Conservation (phyloP, 2,888 invertebrate genomes). For the Brachyopa scutellaris region DNA sequence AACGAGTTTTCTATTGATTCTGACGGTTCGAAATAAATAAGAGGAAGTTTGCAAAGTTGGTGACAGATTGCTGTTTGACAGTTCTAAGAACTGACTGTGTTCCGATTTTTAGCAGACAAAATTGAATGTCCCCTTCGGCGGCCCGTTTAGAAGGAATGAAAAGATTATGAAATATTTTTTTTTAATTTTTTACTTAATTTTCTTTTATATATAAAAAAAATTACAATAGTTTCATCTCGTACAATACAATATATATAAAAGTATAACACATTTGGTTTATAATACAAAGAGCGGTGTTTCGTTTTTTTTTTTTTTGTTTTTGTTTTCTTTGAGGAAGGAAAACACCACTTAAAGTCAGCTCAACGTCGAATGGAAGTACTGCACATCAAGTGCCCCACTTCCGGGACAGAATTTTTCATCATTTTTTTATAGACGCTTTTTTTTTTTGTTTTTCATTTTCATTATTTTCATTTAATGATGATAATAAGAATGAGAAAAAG, state of each 20-base stretch:
- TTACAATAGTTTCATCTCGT: constrained; percentile 67
- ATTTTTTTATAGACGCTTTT: constrained; percentile 65
- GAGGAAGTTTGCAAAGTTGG: too few species aligned
- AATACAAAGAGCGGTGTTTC: constrained; percentile 75
- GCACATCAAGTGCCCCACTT: constrained; percentile 62
- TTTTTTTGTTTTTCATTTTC: constrained; percentile 38
- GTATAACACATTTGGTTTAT: constrained; percentile 82
- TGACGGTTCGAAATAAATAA: background rate
- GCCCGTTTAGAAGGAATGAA: background rate
- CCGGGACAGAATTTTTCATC: constrained; percentile 74
- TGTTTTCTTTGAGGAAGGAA: constrained; percentile 66
- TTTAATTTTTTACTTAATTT: constrained; percentile 52
- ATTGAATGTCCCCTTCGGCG: too few species aligned
- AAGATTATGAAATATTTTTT: constrained; percentile 34
- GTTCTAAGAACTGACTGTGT: background rate
- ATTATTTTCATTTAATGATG: constrained; percentile 33
- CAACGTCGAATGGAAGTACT: constrained; percentile 77
- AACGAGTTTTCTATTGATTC: background rate
- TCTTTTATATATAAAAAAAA: constrained; percentile 64
- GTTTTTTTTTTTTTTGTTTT: too few species aligned
- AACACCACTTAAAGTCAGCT: constrained; percentile 76
- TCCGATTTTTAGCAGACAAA: background rate
- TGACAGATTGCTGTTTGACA: background rate
- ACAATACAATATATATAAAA: constrained; percentile 75
- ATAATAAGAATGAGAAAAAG: constrained; percentile 38